Percentiles rank a stretch among this genome's conserved stretches.
Conservation (phyloP, 2,113 vertebrate species). For the Sebastes fasciatus region DNA sequence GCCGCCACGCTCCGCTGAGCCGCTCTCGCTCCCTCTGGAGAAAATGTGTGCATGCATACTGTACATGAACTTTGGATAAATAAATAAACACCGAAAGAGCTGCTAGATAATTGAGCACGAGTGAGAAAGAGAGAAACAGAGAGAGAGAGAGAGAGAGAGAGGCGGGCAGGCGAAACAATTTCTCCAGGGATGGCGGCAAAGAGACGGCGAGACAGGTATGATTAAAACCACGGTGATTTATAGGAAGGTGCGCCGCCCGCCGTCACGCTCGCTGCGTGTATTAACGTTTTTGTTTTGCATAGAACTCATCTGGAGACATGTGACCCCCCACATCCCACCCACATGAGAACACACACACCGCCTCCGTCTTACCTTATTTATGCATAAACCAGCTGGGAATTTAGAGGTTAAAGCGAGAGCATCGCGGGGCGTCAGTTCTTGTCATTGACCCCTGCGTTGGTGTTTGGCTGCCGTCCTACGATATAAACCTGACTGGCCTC, state of each 20-base stretch:
- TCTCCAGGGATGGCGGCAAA: slow-evolving; percentile 83
- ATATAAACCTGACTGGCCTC: slow-evolving; percentile 27
- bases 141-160: slow-evolving; percentile 14
- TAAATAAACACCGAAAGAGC: slow-evolving; percentile 93
- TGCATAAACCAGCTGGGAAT: slow-evolving; percentile 17
- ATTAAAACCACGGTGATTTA: slow-evolving; percentile 97
- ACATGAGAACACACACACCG: slow-evolving; percentile 6
- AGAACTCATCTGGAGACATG: slow-evolving; percentile 82
- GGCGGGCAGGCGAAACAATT: slow-evolving; percentile 83
- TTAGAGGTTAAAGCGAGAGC: slow-evolving; percentile 52
- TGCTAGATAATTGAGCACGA: slow-evolving; percentile 95
- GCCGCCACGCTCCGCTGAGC: slow-evolving; percentile 86
- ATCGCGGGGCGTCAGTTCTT: background rate
- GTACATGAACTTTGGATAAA: slow-evolving; percentile 94
- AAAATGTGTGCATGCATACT: slow-evolving; percentile 90
- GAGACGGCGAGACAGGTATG: slow-evolving; percentile 91
- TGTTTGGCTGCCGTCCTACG: slow-evolving; percentile 35
- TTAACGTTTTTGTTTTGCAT: slow-evolving; percentile 82
- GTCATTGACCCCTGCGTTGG: slow-evolving; percentile 36
- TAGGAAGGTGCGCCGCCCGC: slow-evolving; percentile 88
- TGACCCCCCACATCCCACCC: slow-evolving; percentile 52
- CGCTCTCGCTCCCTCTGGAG: slow-evolving; percentile 85
- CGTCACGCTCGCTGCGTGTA: slow-evolving; percentile 84
- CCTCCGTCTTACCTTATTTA: slow-evolving; percentile 48
- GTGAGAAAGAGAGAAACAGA: slow-evolving; percentile 68